A percentile compares a stretch with the other conserved stretches of the same genome.
phyloP scores from a whole-genome alignment of 2,888 invertebrate species.

The Epiblema foenella region DNA sequence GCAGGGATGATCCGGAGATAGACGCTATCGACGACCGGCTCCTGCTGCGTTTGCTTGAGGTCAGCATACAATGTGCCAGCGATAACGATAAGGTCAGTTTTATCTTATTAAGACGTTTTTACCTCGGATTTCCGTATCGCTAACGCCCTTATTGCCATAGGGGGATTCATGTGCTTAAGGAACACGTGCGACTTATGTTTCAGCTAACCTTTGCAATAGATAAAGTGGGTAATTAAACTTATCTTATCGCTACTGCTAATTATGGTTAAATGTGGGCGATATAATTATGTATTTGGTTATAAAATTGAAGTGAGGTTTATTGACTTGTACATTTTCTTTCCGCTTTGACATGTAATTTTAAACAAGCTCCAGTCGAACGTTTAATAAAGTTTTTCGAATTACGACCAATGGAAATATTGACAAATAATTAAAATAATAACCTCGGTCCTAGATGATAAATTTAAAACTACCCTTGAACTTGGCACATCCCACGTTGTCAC shows the following conservation, averaged over 20 bases:
- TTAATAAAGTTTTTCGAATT: neutral
- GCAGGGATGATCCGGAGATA: constrained; percentile 81
- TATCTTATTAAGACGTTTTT: neutral
- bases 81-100: constrained; percentile 91
- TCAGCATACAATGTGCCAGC: constrained; percentile 86
- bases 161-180: neutral
- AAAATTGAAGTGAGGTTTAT: neutral
- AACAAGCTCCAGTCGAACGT: neutral
- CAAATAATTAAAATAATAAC: too few species aligned
- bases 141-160: neutral
- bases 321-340: neutral
- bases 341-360: neutral
- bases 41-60: constrained; percentile 87
- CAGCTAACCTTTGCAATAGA: constrained; percentile 29
- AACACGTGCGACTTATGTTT: constrained; percentile 27
- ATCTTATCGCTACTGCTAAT: neutral
- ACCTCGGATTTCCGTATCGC: neutral
- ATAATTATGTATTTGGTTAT: neutral
- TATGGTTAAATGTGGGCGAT: neutral
- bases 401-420: too few species aligned
- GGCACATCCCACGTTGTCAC: too few species aligned
- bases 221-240: constrained; percentile 10
- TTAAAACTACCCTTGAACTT: too few species aligned
- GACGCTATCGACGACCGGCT: constrained; percentile 89
- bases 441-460: too few species aligned